Percentiles rank a stretch among this genome's conserved stretches.
Conservation (phyloP, 1,140 invertebrate genomes). For the Plectrocnemia conspersa region DNA sequence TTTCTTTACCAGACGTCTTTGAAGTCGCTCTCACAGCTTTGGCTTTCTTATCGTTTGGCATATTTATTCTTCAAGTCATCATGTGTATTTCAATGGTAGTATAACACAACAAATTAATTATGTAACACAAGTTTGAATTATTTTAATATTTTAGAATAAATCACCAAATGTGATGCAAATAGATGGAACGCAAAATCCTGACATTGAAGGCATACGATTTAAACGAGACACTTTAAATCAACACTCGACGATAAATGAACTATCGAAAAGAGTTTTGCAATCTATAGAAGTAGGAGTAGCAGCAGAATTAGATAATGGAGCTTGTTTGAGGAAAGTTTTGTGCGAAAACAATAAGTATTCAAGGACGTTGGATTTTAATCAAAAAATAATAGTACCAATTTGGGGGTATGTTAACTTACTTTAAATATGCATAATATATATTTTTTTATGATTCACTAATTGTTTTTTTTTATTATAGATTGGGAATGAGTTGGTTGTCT, state of each 20-base stretch:
- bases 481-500: slow-evolving; percentile 58
- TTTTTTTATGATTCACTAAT: slow-evolving; percentile 2
- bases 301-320: slow-evolving; percentile 42
- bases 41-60: slow-evolving; percentile 71
- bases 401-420: slow-evolving; percentile 57
- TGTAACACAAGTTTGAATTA: not conserved
- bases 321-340: slow-evolving; percentile 57
- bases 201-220: slow-evolving; percentile 24
- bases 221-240: slow-evolving; percentile 12
- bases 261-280: slow-evolving; percentile 42
- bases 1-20: slow-evolving; percentile 66
- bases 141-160: slow-evolving; percentile 25
- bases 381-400: slow-evolving; percentile 61
- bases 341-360: slow-evolving; percentile 62
- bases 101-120: no score
- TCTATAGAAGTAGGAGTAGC: slow-evolving; percentile 54
- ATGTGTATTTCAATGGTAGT: slow-evolving; percentile 65
- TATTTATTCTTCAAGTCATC: slow-evolving; percentile 69
- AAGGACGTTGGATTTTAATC: slow-evolving; percentile 46
- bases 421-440: not conserved
- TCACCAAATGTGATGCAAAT: slow-evolving; percentile 28
- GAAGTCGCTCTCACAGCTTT: slow-evolving; percentile 72
- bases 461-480: slow-evolving; percentile 48
- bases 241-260: slow-evolving; percentile 44
- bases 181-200: slow-evolving; percentile 2